These are phyloP conservation scores for Anguilla megastoma DNA, from an alignment of 2,797 vertebrate species.

Conservation along the genomic window DNA sequence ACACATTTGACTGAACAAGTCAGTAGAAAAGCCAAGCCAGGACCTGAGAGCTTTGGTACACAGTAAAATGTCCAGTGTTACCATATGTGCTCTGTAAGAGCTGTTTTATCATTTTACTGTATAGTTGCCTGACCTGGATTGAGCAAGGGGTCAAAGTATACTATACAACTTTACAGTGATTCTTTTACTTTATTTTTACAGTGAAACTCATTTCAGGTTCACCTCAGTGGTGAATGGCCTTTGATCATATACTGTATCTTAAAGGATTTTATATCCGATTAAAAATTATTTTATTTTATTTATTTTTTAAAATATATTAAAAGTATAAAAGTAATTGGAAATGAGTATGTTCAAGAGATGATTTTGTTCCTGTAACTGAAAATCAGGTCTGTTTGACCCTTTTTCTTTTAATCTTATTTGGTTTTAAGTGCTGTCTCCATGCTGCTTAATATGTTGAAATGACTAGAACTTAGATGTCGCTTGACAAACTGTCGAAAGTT, in stretches of 20 bases:
- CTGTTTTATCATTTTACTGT: background rate
- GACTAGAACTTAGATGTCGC: background rate
- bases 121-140: background rate
- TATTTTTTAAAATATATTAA: background rate
- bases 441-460: background rate
- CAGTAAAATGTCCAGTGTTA: background rate
- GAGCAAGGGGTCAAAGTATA: background rate
- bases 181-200: background rate
- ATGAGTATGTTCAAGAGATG: background rate
- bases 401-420: background rate
- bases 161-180: background rate
- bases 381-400: background rate
- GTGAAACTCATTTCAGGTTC: background rate
- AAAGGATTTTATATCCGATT: background rate
- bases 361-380: background rate
- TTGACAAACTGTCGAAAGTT: background rate
- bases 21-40: background rate
- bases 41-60: background rate
- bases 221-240: background rate
- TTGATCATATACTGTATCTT: background rate
- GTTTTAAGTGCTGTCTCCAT: background rate
- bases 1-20: background rate
- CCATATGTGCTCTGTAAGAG: background rate
- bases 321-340: background rate
- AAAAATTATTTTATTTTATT: background rate